Conservation (phyloP, 2,888 invertebrate genomes). For the Cheilosia pagana region DNA sequence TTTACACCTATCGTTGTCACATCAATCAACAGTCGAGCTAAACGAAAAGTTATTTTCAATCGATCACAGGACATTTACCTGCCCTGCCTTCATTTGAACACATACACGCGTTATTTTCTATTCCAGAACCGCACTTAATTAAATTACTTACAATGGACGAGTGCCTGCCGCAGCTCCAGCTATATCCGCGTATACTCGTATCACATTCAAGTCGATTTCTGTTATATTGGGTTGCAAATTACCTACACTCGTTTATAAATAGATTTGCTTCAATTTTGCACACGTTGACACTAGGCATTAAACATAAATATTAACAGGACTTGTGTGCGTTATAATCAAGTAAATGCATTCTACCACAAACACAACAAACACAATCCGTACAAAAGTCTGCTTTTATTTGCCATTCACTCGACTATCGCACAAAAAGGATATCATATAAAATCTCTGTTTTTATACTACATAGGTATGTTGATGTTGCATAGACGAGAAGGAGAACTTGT, state of each 20-base stretch:
- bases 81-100: not conserved
- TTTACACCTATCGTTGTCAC: constrained; percentile 9
- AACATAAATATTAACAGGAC: not conserved
- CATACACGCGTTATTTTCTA: not conserved
- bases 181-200: not conserved
- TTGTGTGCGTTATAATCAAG: constrained; percentile 2
- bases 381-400: constrained; percentile 12
- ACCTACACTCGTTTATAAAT: constrained; percentile 27
- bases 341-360: constrained; percentile 8
- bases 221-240: constrained; percentile 18
- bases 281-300: constrained; percentile 15
- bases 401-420: constrained; percentile 7
- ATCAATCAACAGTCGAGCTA: constrained; percentile 30
- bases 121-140: constrained; percentile 43
- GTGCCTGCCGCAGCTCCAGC: constrained; percentile 8
- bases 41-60: constrained; percentile 1
- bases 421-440: constrained; percentile 36
- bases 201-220: constrained; percentile 1
- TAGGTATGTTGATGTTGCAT: not conserved
- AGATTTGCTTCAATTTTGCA: constrained; percentile 19
- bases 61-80: not conserved
- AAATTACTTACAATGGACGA: constrained; percentile 44
- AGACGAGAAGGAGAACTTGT: constrained; percentile 2
- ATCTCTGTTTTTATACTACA: constrained; percentile 11
- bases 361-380: not conserved